Base-by-base conservation (phyloP, 2,888 invertebrate species). In the Linyphia triangularis region DNA sequence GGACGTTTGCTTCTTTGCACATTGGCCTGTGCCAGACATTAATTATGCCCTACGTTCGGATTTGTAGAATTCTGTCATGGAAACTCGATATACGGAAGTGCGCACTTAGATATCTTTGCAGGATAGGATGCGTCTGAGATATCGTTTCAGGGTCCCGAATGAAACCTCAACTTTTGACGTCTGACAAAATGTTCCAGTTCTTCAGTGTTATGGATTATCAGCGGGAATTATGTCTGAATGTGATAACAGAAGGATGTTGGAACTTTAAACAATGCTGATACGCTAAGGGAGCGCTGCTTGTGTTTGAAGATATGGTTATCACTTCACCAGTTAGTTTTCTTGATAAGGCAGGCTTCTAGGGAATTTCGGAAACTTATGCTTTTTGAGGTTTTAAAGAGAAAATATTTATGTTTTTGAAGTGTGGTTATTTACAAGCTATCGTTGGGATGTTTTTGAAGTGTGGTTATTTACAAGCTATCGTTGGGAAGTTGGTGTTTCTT, bases 211-310 rank as follows among this genome's bases (percentile, higher is more conserved):
- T 22, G 51, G 19, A 28, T 16, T 79, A 79, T 79, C 78, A 43
- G 26, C 24, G 13, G 19, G 51, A 79, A 73, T 67, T 79, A 79
- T 67, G 78, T 79, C 78, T 79, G 78, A 67, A 77, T 43, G 51
- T 2, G 78, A 79, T 79, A 79, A 65, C 1, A 51, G 28, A 24
- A 13, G 33, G 57, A 73, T 33, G 59, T 22, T 22, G 19, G 51
- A 73, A 28, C 26, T 73, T n/a, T 30, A 59, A 73, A 73, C 73
- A 73, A 73, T 57, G 33, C 30, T 22, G 59, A 59, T 73, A 73
- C 22, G 16, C 22, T 30, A 72, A n/a, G 51, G 72, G 51, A 57
- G 22, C n/a, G n/a, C 30, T 30, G 73, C 73, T 22, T 28, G 30
- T 57, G 40, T 73, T 59, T 19, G 13, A 22, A 3, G 73, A 73